These are phyloP conservation scores for Dasysyrphus tricinctus DNA, from an alignment of 2,888 invertebrate genomes.

Conservation along the genomic window DNA sequence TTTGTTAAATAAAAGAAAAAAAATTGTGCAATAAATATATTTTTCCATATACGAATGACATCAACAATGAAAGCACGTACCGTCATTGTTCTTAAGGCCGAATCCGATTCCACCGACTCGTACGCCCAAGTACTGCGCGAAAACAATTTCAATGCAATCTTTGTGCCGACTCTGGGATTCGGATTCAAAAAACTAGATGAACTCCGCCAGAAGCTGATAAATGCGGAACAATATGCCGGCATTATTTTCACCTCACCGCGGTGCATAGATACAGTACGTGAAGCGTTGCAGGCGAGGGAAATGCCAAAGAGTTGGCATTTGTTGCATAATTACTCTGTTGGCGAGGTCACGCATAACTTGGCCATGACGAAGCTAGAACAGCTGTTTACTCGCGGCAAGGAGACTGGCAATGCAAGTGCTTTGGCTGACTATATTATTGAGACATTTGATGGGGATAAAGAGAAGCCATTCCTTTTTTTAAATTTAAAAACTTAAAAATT, in stretches of 20 bases:
- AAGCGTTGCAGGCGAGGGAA: slow-evolving; percentile 83
- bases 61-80: slow-evolving; percentile 76
- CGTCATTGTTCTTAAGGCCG: slow-evolving; percentile 83
- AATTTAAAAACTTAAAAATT: no score
- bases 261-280: slow-evolving; percentile 84
- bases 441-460: slow-evolving; percentile 83
- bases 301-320: slow-evolving; percentile 82
- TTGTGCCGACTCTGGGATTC: slow-evolving; percentile 85
- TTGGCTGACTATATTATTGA: slow-evolving; percentile 84
- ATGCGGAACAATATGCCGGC: slow-evolving; percentile 84
- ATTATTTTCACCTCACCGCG: slow-evolving; percentile 86
- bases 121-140: slow-evolving; percentile 83
- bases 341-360: slow-evolving; percentile 84
- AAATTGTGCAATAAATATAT: not conserved
- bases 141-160: slow-evolving; percentile 84
- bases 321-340: slow-evolving; percentile 85
- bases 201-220: slow-evolving; percentile 83
- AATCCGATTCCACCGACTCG: slow-evolving; percentile 83
- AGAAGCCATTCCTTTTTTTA: slow-evolving; percentile 84
- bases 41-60: slow-evolving; percentile 3
- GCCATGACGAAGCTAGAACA: slow-evolving; percentile 83
- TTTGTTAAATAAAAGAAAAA: slow-evolving; percentile 7
- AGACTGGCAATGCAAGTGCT: slow-evolving; percentile 85
- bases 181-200: slow-evolving; percentile 84
- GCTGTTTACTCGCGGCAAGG: slow-evolving; percentile 84